A percentile compares a stretch with the other conserved stretches of the same genome.
These are phyloP conservation scores for Geotrupes spiniger DNA, from an alignment of 2,888 invertebrate genomes.

Conservation along the genomic window DNA sequence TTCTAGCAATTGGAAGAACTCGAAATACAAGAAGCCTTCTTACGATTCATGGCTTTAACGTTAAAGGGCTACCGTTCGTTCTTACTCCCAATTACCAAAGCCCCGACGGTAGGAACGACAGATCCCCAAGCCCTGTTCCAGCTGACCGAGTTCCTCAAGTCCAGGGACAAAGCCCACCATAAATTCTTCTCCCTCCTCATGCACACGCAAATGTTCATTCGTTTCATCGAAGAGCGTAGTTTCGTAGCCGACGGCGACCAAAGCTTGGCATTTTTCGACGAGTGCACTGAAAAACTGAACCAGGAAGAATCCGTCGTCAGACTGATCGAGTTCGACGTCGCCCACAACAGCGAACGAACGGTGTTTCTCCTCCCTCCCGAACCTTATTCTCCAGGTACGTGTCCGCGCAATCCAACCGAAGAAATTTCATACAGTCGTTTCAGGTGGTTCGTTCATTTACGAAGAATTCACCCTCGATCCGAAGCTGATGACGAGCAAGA, in stretches of 20 bases:
- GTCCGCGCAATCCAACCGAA: no score
- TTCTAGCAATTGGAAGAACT: slow-evolving; percentile 79
- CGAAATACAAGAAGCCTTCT: slow-evolving; percentile 95
- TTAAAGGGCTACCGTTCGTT: slow-evolving; percentile 86
- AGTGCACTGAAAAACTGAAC: slow-evolving; percentile 82
- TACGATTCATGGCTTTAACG: slow-evolving; percentile 91
- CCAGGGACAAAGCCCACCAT: slow-evolving; percentile 83
- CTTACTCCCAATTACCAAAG: slow-evolving; percentile 89
- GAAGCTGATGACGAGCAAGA: slow-evolving; percentile 52
- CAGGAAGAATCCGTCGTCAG: slow-evolving; percentile 59
- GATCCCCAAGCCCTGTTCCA: slow-evolving; percentile 95
- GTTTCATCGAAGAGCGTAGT: slow-evolving; percentile 97
- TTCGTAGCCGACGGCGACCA: slow-evolving; percentile 98
- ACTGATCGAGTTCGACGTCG: slow-evolving; percentile 78
- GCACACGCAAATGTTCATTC: slow-evolving; percentile 95
- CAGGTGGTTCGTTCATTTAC: slow-evolving; percentile 57
- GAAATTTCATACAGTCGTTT: slow-evolving; percentile 14
- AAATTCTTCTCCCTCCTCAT: slow-evolving; percentile 87
- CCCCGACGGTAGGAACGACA: slow-evolving; percentile 90
- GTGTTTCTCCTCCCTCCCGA: slow-evolving; percentile 96
- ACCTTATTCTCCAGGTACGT: slow-evolving; percentile 54
- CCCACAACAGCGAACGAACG: slow-evolving; percentile 82
- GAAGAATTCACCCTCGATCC: slow-evolving; percentile 63
- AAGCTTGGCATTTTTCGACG: slow-evolving; percentile 94
- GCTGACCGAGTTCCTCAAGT: slow-evolving; percentile 82